Evolutionary conservation across 1,140 invertebrate genomes (phyloP).

Genomic region (Penaeus indicus): DNA sequence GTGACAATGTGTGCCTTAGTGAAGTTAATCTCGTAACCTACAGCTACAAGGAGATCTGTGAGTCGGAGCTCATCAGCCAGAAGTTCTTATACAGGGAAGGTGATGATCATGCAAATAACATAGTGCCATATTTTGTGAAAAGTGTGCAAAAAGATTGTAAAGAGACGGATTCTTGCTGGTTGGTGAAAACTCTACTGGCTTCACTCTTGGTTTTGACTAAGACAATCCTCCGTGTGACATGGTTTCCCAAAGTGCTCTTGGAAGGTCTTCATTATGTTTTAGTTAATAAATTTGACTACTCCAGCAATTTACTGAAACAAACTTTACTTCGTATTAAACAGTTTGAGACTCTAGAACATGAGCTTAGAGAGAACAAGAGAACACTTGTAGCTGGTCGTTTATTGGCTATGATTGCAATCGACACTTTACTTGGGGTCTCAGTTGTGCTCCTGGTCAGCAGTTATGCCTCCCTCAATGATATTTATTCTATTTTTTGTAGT

Average conservation of each 20-base stretch:
- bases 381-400: conserved; percentile 35
- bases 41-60: conserved; percentile 23
- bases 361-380: conserved; percentile 18
- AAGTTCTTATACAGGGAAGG: conserved; percentile 29
- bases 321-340: conserved; percentile 38
- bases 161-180: background rate
- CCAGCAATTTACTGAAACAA: conserved; percentile 42
- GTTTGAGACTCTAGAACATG: conserved; percentile 21
- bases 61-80: conserved; percentile 39
- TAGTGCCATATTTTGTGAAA: conserved; percentile 46
- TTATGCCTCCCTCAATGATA: conserved; percentile 50
- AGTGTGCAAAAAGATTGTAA: conserved; percentile 24
- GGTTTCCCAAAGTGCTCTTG: conserved; percentile 39
- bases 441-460: conserved; percentile 36
- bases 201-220: conserved; percentile 1
- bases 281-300: conserved; percentile 34
- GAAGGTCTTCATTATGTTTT: conserved; percentile 30
- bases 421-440: conserved; percentile 29
- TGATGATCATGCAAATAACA: conserved; percentile 33
- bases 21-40: conserved; percentile 48
- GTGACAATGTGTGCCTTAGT: conserved; percentile 28
- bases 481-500: conserved; percentile 45
- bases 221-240: conserved; percentile 15
- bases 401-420: conserved; percentile 41
- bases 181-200: background rate